Evolutionary conservation across 1,140 invertebrate genomes (phyloP), one percentile per base, ranked within the genome.

Genomic region (Heliconius congener): DNA sequence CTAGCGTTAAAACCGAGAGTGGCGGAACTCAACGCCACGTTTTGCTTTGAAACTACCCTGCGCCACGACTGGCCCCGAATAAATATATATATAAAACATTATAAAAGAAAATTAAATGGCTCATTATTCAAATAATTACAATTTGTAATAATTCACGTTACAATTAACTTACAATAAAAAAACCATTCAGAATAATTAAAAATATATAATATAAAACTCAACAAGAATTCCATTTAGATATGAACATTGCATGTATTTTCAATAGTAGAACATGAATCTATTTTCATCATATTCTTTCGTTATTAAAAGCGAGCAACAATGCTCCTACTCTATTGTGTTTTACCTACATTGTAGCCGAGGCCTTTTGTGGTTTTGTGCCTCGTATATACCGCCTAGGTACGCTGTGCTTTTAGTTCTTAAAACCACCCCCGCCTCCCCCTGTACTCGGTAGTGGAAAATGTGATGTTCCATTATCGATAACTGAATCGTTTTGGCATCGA

Each of bases 341-440:
- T 79, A 74, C 60, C 60, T 66, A 87, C 85, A 90, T 89, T 91
- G 90, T 87, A 78, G 81, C 81, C 52, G 82, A 84, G 83, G 87
- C 86, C 90, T 91, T 90, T 93, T 92, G 90, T 93, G 89, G 91
- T 88, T 87, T 87, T 82, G 81, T 82, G 84, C 82, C 82, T 82
- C 82, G 85, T 82, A 79, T 85, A 81, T 81, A 46, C 42, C 42
- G 42, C 42, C 77, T 85, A 85, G 84, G 76, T 84, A 85, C 80
- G 86, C 82, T 91, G 89, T 86, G 89, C 90, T 91, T 93, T 92
- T 92, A 91, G 90, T 93, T 92, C 87, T 88, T 91, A 87, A 87
- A 88, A 85, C 86, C 87, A 86, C 84, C 87, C 89, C 87, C 85
- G 83, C 87, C 87, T 82, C 79, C 76, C 78, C 73, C 71, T 55